Percentiles rank a stretch among this genome's conserved stretches.
phyloP scores from a whole-genome alignment of 2,797 vertebrate genomes.

The Schizopygopsis pylzovi region DNA sequence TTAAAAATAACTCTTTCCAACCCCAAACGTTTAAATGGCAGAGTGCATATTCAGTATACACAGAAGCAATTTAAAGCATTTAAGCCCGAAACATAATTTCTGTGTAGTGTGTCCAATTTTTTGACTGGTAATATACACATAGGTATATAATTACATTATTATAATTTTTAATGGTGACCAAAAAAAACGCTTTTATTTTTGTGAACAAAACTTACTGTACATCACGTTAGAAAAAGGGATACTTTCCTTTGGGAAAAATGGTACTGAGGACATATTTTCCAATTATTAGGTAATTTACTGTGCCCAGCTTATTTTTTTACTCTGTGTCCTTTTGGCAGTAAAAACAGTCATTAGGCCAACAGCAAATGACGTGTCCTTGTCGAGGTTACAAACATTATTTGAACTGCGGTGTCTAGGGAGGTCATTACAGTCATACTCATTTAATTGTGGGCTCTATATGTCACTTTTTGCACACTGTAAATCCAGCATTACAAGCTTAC shows the following conservation, averaged over 20 bases:
- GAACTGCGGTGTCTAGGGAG: constrained; percentile 56
- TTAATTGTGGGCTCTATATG: constrained; percentile 54
- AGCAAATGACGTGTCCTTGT: constrained; percentile 54
- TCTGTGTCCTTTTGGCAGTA: constrained; percentile 53
- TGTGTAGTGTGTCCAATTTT: not conserved
- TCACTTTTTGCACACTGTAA: constrained; percentile 57
- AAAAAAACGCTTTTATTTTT: not conserved
- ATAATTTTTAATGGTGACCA: not conserved
- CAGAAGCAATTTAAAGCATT: not conserved
- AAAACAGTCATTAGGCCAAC: constrained; percentile 54
- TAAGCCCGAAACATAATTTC: not conserved
- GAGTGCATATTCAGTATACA: not conserved
- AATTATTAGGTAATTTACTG: constrained; percentile 51
- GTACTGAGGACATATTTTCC: constrained; percentile 54
- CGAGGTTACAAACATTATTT: constrained; percentile 58
- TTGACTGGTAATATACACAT: not conserved
- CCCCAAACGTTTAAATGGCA: not conserved
- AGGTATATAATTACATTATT: not conserved
- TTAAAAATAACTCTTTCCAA: not conserved
- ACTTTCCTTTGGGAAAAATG: constrained; percentile 22
- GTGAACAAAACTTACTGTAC: not conserved
- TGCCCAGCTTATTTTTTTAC: constrained; percentile 47
- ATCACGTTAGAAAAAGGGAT: constrained; percentile 14
- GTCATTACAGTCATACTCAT: constrained; percentile 59
- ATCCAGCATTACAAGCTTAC: constrained; percentile 46